Percentiles rank a stretch among this genome's conserved stretches.
phyloP scores from a whole-genome alignment of 2,888 invertebrate genomes.

The Orthosia cruda region DNA sequence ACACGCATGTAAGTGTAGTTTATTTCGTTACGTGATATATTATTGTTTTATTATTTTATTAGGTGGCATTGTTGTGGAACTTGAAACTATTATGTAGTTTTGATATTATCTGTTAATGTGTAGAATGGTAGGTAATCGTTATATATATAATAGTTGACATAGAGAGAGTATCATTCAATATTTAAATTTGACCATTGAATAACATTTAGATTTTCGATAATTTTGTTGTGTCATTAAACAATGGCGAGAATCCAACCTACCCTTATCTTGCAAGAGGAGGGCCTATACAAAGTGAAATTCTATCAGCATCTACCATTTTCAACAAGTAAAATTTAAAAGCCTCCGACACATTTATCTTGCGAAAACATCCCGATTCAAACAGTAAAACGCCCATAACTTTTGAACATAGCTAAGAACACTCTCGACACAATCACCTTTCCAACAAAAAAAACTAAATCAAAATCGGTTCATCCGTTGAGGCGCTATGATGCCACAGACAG shows the following conservation, averaged over 20 bases:
- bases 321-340: too few species aligned
- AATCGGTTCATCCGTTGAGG: too few species aligned
- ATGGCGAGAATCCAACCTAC: neutral
- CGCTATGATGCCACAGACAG: too few species aligned
- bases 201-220: neutral
- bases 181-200: neutral
- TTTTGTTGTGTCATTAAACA: neutral
- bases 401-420: too few species aligned
- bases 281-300: too few species aligned
- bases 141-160: neutral
- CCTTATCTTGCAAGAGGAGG: neutral
- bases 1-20: slow-evolving; percentile 24
- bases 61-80: neutral
- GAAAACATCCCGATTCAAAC: too few species aligned
- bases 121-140: neutral
- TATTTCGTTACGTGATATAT: slow-evolving; percentile 6
- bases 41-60: slow-evolving; percentile 17
- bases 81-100: neutral
- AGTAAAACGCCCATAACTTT: too few species aligned
- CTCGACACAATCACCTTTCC: too few species aligned
- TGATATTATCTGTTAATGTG: slow-evolving; percentile 11
- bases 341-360: too few species aligned
- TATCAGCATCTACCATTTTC: too few species aligned
- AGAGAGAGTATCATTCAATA: neutral
- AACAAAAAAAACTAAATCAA: too few species aligned